Evolutionary conservation across 2,113 vertebrate genomes (phyloP).

Genomic region (Piliocolobus tephrosceles): DNA sequence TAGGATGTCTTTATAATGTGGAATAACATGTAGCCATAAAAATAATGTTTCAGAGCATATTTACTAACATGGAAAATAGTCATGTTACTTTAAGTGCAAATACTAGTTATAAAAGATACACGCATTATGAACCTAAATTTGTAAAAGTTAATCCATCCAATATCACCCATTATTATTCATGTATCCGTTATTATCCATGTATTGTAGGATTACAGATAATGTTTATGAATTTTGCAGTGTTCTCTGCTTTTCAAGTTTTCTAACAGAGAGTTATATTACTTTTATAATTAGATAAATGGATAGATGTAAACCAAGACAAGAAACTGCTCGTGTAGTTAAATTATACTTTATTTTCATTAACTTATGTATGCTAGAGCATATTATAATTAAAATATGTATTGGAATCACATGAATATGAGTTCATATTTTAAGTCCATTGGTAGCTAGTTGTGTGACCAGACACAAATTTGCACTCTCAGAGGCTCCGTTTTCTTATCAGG

Average conservation of each 20-base stretch:
- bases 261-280: neutral
- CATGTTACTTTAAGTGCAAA: neutral
- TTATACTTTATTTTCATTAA: constrained; percentile 23
- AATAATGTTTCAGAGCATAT: neutral
- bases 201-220: neutral
- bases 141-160: neutral
- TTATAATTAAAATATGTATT: neutral
- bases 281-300: constrained; percentile 1
- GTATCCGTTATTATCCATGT: neutral
- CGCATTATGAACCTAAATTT: neutral
- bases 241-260: neutral
- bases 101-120: neutral
- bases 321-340: neutral
- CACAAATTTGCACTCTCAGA: neutral
- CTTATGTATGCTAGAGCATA: neutral
- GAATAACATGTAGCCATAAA: neutral
- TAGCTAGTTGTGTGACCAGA: neutral
- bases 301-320: neutral
- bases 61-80: neutral
- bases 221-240: neutral
- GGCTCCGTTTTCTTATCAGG: neutral
- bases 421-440: neutral
- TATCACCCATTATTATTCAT: neutral
- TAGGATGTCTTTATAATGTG: neutral
- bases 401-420: neutral